A percentile compares a stretch with the other conserved stretches of the same genome.
Evolutionary conservation across 2,888 invertebrate genomes (phyloP).

Genomic region (Aleiodes testaceus): DNA sequence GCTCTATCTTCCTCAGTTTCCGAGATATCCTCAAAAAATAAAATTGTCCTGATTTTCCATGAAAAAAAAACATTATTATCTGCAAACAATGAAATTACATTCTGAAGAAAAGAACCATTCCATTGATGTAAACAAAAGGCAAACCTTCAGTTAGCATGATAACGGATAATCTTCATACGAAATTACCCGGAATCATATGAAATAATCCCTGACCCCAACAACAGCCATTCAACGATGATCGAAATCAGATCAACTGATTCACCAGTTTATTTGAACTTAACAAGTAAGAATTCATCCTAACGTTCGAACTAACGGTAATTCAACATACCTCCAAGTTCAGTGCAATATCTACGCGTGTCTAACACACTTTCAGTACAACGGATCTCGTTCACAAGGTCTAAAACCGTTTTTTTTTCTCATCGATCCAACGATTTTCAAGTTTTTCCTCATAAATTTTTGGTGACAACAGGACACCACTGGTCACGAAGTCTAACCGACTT

Average conservation of each 20-base stretch:
- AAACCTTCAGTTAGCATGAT: too few relatives aligned
- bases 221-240: constrained; percentile 16
- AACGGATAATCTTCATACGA: too few relatives aligned
- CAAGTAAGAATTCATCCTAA: constrained; percentile 17
- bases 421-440: neutral
- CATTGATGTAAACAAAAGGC: too few relatives aligned
- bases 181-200: constrained; percentile 13
- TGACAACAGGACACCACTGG: too few relatives aligned
- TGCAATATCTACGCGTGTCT: constrained; percentile 33
- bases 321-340: constrained; percentile 19
- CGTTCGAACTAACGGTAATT: constrained; percentile 24
- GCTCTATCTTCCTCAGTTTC: too few relatives aligned
- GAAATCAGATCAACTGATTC: constrained; percentile 33
- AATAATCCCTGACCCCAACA: constrained; percentile 3
- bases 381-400: constrained; percentile 29
- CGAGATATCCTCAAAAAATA: too few relatives aligned
- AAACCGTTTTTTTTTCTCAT: constrained; percentile 15
- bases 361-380: constrained; percentile 32
- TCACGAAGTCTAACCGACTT: too few relatives aligned
- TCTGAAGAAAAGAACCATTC: too few relatives aligned
- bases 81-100: too few relatives aligned
- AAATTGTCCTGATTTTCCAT: too few relatives aligned
- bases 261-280: constrained; percentile 29
- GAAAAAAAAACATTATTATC: too few relatives aligned
- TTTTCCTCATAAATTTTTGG: neutral